Evolutionary conservation across 2,113 vertebrate species (phyloP).

Genomic region (Paralichthys olivaceus): DNA sequence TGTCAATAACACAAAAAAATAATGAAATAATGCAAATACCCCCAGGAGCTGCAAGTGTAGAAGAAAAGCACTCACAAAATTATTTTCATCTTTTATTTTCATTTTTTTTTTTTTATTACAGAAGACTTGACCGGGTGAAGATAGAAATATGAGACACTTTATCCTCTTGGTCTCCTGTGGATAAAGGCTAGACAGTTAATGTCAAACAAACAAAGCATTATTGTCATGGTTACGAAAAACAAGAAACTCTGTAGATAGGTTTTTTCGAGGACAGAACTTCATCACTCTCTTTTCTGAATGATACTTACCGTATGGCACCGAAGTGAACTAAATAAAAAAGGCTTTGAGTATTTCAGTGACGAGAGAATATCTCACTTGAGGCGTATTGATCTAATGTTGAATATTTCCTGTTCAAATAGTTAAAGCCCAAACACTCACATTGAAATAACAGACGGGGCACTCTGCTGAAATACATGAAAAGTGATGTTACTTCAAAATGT

Average conservation of each 20-base stretch:
- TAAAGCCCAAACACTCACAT: neutral
- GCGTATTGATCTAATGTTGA: neutral
- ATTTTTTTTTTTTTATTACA: constrained; percentile 84
- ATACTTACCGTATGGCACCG: constrained; percentile 28
- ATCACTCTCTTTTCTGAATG: neutral
- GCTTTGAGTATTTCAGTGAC: neutral
- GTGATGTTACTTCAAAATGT: constrained; percentile 9
- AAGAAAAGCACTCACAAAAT: constrained; percentile 90
- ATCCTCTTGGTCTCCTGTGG: constrained; percentile 89
- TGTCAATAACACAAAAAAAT: neutral
- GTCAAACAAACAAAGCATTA: constrained; percentile 32
- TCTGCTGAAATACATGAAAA: constrained; percentile 28
- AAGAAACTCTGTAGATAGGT: neutral
- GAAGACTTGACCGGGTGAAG: constrained; percentile 82
- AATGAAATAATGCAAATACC: neutral
- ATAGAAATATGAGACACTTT: constrained; percentile 77
- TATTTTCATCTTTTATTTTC: constrained; percentile 89
- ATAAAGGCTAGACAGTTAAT: constrained; percentile 89
- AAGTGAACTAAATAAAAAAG: constrained; percentile 10
- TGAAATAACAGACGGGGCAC: neutral
- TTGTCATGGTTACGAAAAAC: constrained; percentile 3
- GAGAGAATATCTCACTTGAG: neutral
- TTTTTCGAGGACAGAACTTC: neutral
- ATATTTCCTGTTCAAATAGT: neutral
- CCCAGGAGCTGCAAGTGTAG: constrained; percentile 38